Evolutionary conservation across 2,113 vertebrate genomes (phyloP), one percentile per base, ranked within the genome.

Genomic region (Andinoacara biseriatus): DNA sequence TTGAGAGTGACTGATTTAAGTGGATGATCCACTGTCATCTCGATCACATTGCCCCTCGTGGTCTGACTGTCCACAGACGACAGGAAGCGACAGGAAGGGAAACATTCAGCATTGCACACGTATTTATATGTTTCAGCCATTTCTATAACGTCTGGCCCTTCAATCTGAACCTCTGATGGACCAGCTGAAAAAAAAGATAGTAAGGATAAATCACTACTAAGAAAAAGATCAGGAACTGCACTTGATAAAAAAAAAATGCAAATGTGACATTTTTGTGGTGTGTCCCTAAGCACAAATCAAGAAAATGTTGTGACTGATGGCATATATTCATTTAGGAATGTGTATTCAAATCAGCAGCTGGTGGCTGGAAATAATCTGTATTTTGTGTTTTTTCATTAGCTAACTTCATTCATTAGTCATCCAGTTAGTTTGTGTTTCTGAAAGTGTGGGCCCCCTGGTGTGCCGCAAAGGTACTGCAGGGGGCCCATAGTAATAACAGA

Each of bases 11-110:
- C n/a, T 5, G 87, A 85, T 57, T 83, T n/a, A 15, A 78, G 24
- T 1, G 24, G 58, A 3, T 40, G 5, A 4, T 89, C 86, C 72
- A 86, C 24, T 3, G 43, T 81, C 2, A 91, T 4, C 75, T 90
- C 86, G 0, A 91, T 43, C 76, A 43, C 38, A 4, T 60, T 65
- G 22, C 91, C 91, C 46, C 38, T 75, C n/a, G 89, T 10, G 0
- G 57, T 81, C 18, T 80, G 81, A 69, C 31, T 49, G 60, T 67
- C 74, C 59, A 85, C 58, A 2, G 79, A 84, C 1, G 13, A 86
- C 17, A 82, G 18, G 61, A 83, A 91, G 59, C 76, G 78, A 43
- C 88, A 91, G 2, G 85, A 65, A 1, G 91, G 90, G 17, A 8
- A 40, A 54, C 91, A 91, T 4, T 86, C 3, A 1, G 88, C 76